Percentiles rank a stretch among this genome's conserved stretches.
These are phyloP conservation scores for Pygocentrus nattereri DNA, from an alignment of 2,797 vertebrate genomes.

Conservation along the genomic window DNA sequence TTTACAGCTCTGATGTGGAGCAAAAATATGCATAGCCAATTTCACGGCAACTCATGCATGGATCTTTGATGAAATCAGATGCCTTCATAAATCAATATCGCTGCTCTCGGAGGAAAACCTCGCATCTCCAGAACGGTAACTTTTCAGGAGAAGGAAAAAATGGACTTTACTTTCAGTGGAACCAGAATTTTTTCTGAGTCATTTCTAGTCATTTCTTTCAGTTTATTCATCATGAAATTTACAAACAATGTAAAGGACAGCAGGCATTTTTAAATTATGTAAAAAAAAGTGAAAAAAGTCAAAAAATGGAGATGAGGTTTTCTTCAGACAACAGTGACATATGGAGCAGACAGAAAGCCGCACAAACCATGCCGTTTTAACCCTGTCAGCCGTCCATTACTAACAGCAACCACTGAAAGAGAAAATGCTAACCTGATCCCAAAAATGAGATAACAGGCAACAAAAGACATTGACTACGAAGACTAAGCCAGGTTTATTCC, in stretches of 20 bases:
- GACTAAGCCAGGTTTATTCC: neutral
- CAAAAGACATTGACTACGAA: neutral
- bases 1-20: neutral
- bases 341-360: neutral
- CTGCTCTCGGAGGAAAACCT: too few relatives aligned
- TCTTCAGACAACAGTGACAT: too few relatives aligned
- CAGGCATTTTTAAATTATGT: too few relatives aligned
- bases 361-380: neutral
- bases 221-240: too few relatives aligned
- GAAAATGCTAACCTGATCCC: neutral
- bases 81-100: neutral
- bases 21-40: conserved; percentile 1
- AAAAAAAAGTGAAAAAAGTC: too few relatives aligned
- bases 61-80: conserved; percentile 5
- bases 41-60: neutral
- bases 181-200: too few relatives aligned
- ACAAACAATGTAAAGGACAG: too few relatives aligned
- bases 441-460: neutral
- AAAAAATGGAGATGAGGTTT: too few relatives aligned
- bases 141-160: too few relatives aligned
- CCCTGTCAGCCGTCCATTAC: neutral
- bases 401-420: neutral
- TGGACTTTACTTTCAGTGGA: too few relatives aligned
- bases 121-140: too few relatives aligned
- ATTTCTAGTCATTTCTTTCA: too few relatives aligned